Evolutionary conservation across 92 coral and sea anemone species (phyloP).

Genomic region (Paramuricea clavata): DNA sequence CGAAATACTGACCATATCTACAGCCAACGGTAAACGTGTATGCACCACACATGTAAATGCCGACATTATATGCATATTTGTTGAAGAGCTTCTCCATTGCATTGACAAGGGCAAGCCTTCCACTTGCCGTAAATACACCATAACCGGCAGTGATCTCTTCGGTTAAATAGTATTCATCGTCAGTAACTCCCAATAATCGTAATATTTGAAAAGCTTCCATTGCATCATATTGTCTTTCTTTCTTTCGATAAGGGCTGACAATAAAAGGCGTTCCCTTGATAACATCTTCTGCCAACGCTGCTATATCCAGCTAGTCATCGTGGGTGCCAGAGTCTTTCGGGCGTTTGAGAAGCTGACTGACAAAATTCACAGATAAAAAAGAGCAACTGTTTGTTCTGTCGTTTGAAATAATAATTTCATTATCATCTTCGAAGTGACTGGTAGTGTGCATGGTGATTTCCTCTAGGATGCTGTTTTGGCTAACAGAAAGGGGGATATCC

Average conservation of each 20-base stretch:
- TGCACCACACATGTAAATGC: constrained; percentile 62
- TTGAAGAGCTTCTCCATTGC: constrained; percentile 42
- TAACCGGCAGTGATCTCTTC: constrained; percentile 53
- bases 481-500: constrained; percentile 64
- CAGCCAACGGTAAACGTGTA: constrained; percentile 72
- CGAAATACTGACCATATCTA: constrained; percentile 56
- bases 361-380: constrained; percentile 62
- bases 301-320: constrained; percentile 59
- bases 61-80: constrained; percentile 36
- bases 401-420: constrained; percentile 20
- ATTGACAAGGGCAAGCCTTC: constrained; percentile 33
- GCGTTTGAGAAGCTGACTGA: constrained; percentile 48
- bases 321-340: not conserved
- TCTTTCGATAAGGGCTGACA: constrained; percentile 53
- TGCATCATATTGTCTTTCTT: constrained; percentile 58
- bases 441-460: constrained; percentile 32
- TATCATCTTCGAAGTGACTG: constrained; percentile 24
- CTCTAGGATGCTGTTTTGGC: constrained; percentile 73
- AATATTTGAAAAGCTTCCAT: constrained; percentile 66
- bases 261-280: constrained; percentile 39
- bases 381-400: constrained; percentile 79
- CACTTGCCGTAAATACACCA: constrained; percentile 6
- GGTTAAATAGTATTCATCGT: constrained; percentile 41
- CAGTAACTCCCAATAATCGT: constrained; percentile 36
- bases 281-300: constrained; percentile 57